Evolutionary conservation across 2,113 vertebrate species (phyloP), one percentile per base, ranked within the genome.

Genomic region (Muntiacus reevesi): DNA sequence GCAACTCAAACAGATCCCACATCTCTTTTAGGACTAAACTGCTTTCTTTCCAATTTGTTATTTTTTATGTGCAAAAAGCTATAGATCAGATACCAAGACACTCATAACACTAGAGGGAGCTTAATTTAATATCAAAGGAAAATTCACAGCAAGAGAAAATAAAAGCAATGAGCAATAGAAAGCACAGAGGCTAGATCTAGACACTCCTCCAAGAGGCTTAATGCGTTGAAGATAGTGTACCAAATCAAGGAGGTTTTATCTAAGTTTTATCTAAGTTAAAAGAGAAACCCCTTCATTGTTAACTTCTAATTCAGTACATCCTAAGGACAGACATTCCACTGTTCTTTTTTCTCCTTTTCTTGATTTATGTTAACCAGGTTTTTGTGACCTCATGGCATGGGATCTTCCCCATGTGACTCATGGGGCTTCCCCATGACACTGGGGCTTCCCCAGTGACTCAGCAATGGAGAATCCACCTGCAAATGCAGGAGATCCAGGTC

Each of bases 61-160:
- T 45, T 78, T 94, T 96, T 91, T 83, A 57, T 64, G 33, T 90
- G 45, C 83, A 25, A 88, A 78, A 94, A 78, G 25, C 40, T 96
- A 94, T 97, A 91, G 60, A 94, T 94, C 86, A 97, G 92, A 94
- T 76, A 78, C 78, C 16, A 59, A 91, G 88, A 97, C 50, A 28
- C 76, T 94, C 57, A 27, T 96, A 94, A 95, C 52, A 95, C 64
- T 97, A 97, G 97, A 97, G 33, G 78, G 47, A 95, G 91, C 64
- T 97, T 96, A 97, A 97, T 71, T 95, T 87, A 97, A 97, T 50
- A 55, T 78, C 92, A 83, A 17, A 76, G 52, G 59, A 93, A 97
- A 95, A 94, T 91, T 89, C 78, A 76, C 85, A 93, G 57, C 81
- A 74, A 95, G 54, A 93, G 84, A 96, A 97, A 97, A 97, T 84